Conservation (phyloP, 2,113 vertebrate species). For the Marmota monax region DNA sequence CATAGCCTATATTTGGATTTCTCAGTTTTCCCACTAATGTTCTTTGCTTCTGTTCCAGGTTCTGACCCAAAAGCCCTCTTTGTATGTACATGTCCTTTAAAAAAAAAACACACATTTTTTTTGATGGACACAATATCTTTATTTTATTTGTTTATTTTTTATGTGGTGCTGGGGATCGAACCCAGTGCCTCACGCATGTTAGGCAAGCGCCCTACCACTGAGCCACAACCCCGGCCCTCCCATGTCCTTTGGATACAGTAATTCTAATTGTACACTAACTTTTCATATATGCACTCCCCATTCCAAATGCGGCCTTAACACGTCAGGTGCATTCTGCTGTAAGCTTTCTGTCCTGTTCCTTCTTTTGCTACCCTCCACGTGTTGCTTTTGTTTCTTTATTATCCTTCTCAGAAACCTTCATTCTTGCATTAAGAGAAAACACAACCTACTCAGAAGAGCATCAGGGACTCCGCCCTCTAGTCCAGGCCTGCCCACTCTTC, state of each 20-base stretch:
- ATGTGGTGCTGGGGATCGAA: too few species aligned
- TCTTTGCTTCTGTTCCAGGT: neutral
- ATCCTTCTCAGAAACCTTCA: slow-evolving; percentile 25
- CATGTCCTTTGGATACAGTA: neutral
- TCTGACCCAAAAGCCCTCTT: neutral
- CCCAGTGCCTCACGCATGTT: too few species aligned
- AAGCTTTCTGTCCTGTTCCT: neutral
- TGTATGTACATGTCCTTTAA: neutral
- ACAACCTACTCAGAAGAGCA: neutral
- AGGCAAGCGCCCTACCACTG: too few species aligned
- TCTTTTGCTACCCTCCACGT: neutral
- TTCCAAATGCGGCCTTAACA: neutral
- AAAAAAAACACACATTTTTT: too few species aligned
- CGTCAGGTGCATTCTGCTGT: neutral
- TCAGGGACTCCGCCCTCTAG: neutral
- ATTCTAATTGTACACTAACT: neutral
- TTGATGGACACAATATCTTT: too few species aligned
- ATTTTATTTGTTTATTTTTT: too few species aligned
- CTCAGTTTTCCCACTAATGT: neutral
- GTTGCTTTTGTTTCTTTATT: neutral
- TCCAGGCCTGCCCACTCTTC: neutral
- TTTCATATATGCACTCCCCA: neutral
- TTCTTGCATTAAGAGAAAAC: neutral
- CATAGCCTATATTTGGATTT: neutral
- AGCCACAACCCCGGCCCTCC: too few species aligned